phyloP scores from a whole-genome alignment of 1,140 invertebrate species.

The Drosophila nebulosa region DNA sequence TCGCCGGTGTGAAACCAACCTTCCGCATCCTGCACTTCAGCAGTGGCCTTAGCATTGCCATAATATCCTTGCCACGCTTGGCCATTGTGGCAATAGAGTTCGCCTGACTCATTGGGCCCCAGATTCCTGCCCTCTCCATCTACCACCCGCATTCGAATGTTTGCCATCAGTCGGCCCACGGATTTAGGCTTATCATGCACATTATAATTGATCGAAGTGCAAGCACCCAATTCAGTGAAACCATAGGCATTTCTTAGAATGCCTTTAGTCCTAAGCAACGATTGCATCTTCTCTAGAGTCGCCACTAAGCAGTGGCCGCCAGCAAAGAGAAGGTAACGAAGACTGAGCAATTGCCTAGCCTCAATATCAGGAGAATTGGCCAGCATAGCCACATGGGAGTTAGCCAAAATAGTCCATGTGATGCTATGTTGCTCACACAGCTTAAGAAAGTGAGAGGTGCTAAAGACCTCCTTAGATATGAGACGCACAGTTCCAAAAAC shows the following conservation, averaged over 20 bases:
- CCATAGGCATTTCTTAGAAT: constrained; percentile 59
- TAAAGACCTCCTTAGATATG: constrained; percentile 61
- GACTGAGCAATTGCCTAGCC: constrained; percentile 38
- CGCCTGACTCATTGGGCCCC: constrained; percentile 57
- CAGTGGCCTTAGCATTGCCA: constrained; percentile 58
- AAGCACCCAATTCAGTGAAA: constrained; percentile 51
- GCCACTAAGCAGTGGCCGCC: constrained; percentile 64
- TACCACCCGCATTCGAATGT: constrained; percentile 73
- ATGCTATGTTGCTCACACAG: constrained; percentile 64
- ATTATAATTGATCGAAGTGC: constrained; percentile 41
- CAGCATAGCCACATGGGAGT: constrained; percentile 66
- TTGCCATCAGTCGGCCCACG: constrained; percentile 56
- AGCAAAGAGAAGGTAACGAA: constrained; percentile 57
- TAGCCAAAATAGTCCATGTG: constrained; percentile 56
- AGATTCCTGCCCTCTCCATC: constrained; percentile 39
- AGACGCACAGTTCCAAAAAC: constrained; percentile 61
- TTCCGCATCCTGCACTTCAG: constrained; percentile 62
- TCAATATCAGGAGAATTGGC: constrained; percentile 41
- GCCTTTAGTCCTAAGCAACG: constrained; percentile 47
- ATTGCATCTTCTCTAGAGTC: constrained; percentile 65
- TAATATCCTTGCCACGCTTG: constrained; percentile 72
- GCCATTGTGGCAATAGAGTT: constrained; percentile 57
- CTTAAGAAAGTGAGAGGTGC: constrained; percentile 51
- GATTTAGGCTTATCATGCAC: constrained; percentile 49
- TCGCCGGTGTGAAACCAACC: constrained; percentile 88